Percentiles rank a stretch among this genome's conserved stretches.
phyloP scores from a whole-genome alignment of 2,888 invertebrate genomes.

The Drosophila percnosoma region DNA sequence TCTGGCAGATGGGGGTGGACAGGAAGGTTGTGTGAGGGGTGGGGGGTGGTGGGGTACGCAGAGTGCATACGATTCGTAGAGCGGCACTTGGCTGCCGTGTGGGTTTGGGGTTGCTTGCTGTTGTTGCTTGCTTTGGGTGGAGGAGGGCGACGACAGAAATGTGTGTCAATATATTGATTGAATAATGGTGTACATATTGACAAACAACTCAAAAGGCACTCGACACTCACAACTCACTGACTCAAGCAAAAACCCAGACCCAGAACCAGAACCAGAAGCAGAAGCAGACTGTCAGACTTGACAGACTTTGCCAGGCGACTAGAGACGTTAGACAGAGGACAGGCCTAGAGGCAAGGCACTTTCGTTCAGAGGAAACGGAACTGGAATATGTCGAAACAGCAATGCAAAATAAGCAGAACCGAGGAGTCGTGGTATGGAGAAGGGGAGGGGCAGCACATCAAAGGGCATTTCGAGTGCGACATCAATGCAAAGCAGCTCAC shows the following conservation, averaged over 20 bases:
- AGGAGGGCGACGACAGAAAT: constrained; percentile 56
- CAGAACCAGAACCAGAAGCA: constrained; percentile 13
- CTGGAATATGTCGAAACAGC: constrained; percentile 59
- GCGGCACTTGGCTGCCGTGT: not conserved
- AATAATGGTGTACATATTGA: constrained; percentile 80
- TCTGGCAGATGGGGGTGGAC: constrained; percentile 19
- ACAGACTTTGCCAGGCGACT: constrained; percentile 31
- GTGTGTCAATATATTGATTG: constrained; percentile 80
- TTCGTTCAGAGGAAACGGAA: constrained; percentile 50
- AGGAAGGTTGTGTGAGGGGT: not conserved
- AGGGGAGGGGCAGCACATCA: constrained; percentile 50
- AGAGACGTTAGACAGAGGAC: constrained; percentile 32
- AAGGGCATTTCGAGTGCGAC: constrained; percentile 71
- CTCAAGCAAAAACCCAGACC: not conserved
- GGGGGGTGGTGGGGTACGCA: not conserved
- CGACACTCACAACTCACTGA: constrained; percentile 47
- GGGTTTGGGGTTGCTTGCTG: not conserved
- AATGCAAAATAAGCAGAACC: constrained; percentile 56
- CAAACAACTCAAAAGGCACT: constrained; percentile 79
- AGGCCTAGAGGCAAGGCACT: constrained; percentile 24
- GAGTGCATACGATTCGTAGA: not conserved
- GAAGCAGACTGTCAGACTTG: constrained; percentile 14
- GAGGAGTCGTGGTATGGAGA: not conserved
- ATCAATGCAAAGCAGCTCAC: constrained; percentile 71
- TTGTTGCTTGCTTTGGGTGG: not conserved